phyloP scores from a whole-genome alignment of 2,888 invertebrate species.

The Epistrophella euchroma region DNA sequence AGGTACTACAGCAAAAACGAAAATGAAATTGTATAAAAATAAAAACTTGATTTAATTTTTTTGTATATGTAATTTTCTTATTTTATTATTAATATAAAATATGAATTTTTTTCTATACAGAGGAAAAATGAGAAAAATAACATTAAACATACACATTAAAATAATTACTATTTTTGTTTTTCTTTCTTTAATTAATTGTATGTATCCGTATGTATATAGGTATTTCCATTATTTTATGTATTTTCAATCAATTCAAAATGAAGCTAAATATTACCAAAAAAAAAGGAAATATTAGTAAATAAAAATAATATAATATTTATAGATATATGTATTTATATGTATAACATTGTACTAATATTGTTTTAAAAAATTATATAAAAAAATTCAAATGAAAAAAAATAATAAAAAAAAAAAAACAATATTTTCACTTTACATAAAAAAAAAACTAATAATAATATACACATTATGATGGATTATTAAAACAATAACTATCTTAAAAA shows the following conservation, averaged over 20 bases:
- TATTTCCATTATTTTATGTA: conserved; percentile 37
- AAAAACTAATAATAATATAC: conserved; percentile 64
- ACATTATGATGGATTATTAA: conserved; percentile 58
- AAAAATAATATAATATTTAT: conserved; percentile 50
- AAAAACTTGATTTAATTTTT: conserved; percentile 58
- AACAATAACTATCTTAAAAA: conserved; percentile 61
- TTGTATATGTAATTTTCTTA: conserved; percentile 70
- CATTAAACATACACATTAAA: conserved; percentile 71
- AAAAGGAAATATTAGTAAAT: conserved; percentile 56
- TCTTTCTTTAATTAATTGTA: conserved; percentile 8
- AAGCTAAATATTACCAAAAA: conserved; percentile 56
- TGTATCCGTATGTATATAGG: conserved; percentile 56
- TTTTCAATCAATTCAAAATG: conserved; percentile 58
- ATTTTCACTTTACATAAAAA: conserved; percentile 54
- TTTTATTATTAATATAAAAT: conserved; percentile 72
- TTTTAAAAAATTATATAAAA: conserved; percentile 38
- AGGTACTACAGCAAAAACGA: conserved; percentile 28
- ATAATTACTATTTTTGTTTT: conserved; percentile 52
- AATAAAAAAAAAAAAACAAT: conserved; percentile 55
- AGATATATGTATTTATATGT: conserved; percentile 32
- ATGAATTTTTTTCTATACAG: conserved; percentile 68
- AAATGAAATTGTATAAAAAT: conserved; percentile 47
- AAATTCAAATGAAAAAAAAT: conserved; percentile 48
- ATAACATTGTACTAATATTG: conserved; percentile 74
- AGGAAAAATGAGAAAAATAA: conserved; percentile 74